Base-by-base conservation (phyloP, 2,888 invertebrate species). In the Philonicus albiceps region DNA sequence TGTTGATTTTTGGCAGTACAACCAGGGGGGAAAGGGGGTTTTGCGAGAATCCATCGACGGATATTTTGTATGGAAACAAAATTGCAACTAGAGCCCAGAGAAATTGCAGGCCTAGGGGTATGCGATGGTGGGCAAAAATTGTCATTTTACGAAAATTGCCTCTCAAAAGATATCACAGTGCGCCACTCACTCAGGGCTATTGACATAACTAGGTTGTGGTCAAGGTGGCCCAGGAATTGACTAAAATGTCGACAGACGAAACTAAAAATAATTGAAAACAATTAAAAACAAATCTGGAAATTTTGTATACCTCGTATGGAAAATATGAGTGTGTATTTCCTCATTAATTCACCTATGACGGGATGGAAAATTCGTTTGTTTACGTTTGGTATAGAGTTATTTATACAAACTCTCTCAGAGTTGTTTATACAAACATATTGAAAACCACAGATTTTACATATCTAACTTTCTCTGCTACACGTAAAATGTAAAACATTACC, bases 1-100 rank as follows among this genome's bases (percentile, higher is more conserved):
- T 81, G 81, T 81, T 81, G 81, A 81, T 81, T 81, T 81, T 81
- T 81, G 81, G 55, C 49, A n/a, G n/a, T n/a, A 30, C 53, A 53
- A 13, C 55, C 34, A 31, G 3, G 37, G 49, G n/a, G 64, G n/a
- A n/a, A n/a, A n/a, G n/a, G n/a, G 64, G n/a, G 34, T 55, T 80
- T 53, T 49, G 16, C 30, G 30, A 49, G 49, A 19, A 49, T 30
- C 49, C 40, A 27, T 19, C 80, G 31, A 19, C 34, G 31, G 81
- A 19, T 55, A 55, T 81, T 81, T 81, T 34, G 34, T 34, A 53
- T 81, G 55, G 81, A 16, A 81, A 81, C 80, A 53, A 81, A 81
- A 81, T 81, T 53, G 53, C 80, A 81, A 81, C 53, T 81, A 81
- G 30, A 13, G 16, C 30, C 73, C 16, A 31, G 11, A 11, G 40